Evolutionary conservation across 1,140 invertebrate species (phyloP), one percentile per base, ranked within the genome.

Genomic region (Tetramorium alpestre): DNA sequence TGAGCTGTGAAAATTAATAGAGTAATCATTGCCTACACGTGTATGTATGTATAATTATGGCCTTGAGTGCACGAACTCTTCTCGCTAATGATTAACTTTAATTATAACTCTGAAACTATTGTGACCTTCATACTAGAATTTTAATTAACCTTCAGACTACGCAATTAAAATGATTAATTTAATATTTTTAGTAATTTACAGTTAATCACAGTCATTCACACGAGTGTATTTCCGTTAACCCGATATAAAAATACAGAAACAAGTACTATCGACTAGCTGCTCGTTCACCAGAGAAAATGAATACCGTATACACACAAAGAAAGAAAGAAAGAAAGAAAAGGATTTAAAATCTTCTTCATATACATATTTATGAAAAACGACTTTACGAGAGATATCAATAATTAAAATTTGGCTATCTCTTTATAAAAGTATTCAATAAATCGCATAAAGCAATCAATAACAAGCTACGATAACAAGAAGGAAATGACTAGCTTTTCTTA

Each of bases 1-100:
- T 67, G 38, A 41, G n/a, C 38, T 67, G 64, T 44, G 64, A 67
- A 67, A 67, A 67, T 44, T 67, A 67, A 44, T 67, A 67, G 62
- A 65, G 6, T 11, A 8, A 38, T 65, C 62, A 38, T 33, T 38
- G 62, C 62, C 33, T 38, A 65, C 62, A 65, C 38, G 8, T 41
- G 38, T 44, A 44, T 4, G 38, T 44, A 44, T 4, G 38, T 13
- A 16, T 67, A 67, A 67, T 67, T 67, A 67, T 11, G 38, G 38
- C 11, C 65, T 47, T 47, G 41, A 69, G 11, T 69, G 5, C 41
- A 49, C 41, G n/a, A 69, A 28, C 41, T 69, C 22, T 69, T 16
- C 5, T 69, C 41, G n/a, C 41, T 69, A n/a, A 69, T 47, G 5
- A 2, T 47, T 69, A 69, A 47, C 41, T 69, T 69, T 69, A 69